phyloP scores from a whole-genome alignment of 92 coral and sea anemone genomes.

The Pocillopora grandis region DNA sequence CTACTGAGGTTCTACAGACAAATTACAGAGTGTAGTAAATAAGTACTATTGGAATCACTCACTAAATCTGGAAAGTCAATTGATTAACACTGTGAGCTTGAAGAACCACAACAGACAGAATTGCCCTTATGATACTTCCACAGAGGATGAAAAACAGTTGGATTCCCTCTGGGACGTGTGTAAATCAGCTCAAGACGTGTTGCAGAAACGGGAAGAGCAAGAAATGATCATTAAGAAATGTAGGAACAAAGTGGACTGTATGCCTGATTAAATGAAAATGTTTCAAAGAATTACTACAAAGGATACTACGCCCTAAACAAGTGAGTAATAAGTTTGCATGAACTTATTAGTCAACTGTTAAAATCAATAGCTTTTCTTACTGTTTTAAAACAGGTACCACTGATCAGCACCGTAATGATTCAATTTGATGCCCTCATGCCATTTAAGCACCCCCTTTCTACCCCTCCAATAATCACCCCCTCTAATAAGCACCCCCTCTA shows the following conservation, averaged over 20 bases:
- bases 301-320: not conserved
- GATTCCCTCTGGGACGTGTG: not conserved
- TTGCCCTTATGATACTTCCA: not conserved
- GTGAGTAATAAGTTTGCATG: not conserved
- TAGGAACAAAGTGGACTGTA: conserved; percentile 14
- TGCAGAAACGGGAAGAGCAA: conserved; percentile 16
- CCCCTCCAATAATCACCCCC: no score
- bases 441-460: no score
- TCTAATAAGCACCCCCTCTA: no score
- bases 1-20: no score
- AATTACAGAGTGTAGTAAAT: no score
- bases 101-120: no score
- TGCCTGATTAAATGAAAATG: conserved; percentile 1
- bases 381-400: not conserved
- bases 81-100: not conserved
- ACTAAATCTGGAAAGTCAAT: no score
- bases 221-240: conserved; percentile 7
- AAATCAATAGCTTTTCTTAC: not conserved
- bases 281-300: not conserved
- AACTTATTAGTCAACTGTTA: not conserved
- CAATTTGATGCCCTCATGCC: no score
- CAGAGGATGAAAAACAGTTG: not conserved
- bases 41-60: no score
- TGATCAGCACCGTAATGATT: no score
- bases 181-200: conserved; percentile 9